Evolutionary conservation across 1,140 invertebrate genomes (phyloP), one percentile per base, ranked within the genome.

Genomic region (Ceratosolen fusciceps): DNA sequence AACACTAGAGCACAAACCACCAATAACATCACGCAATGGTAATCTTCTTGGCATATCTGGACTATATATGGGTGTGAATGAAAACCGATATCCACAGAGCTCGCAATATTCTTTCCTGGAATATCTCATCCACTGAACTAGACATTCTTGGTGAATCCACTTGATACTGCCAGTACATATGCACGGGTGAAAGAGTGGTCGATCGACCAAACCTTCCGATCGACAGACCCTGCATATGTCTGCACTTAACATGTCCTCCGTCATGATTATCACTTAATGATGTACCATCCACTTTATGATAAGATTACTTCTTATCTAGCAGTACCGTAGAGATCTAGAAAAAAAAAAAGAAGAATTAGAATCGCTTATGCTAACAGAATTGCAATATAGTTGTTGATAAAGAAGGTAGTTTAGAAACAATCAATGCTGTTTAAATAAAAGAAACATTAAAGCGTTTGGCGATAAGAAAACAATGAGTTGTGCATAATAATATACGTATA

Each of bases 151-250:
- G 90, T 99, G 98, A 65, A 99, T 99, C 92, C 96, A 99, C 91
- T 99, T 99, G 80, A 99, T 99, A 81, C 96, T 98, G 60, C 98
- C 98, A 16, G 98, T 99, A 89, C 98, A 99, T 72, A 99, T 98
- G 90, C 98, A 99, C 0, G 98, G 98, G 91, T 99, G 97, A 88
- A 98, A 99, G 5, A 99, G 90, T 0, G 96, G 97, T 82, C 96
- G 92, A 81, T 97, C 96, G 14, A 92, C 85, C 39, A 94, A 91
- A 52, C 95, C 97, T 88, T 99, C 98, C 81, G 96, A 98, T 80
- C 98, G 93, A 91, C 98, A 99, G 74, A 99, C 98, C 81, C 98
- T 94, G 91, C 98, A 99, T 86, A 99, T 99, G 91, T 98, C 97
- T 83, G 91, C 88, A 88, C 91, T 90, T 84, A 90, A 91, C 86